Evolutionary conservation across 2,888 invertebrate genomes (phyloP), one percentile per base, ranked within the genome.

Genomic region (Exephanes ischioxanthus): DNA sequence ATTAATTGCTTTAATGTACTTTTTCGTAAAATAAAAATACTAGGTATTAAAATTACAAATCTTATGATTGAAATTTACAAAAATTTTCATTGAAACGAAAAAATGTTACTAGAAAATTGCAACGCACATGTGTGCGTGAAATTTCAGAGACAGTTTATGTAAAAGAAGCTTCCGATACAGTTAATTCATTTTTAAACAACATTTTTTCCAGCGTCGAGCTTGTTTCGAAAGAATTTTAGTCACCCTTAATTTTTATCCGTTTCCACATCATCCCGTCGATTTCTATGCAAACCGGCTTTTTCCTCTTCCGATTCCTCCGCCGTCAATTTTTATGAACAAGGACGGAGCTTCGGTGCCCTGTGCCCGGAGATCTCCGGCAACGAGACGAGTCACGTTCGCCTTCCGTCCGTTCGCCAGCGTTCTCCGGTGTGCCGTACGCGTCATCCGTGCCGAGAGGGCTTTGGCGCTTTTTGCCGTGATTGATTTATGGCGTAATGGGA

Each of bases 401-500:
- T 80, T 77, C 71, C 68, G 76, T 86, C 78, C 68, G 76, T 68
- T 87, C 63, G 14, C 48, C 53, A 68, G 77, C 82, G 70, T 67
- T 81, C 76, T 83, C 83, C 53, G 33, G 76, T 83, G 83, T 77
- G 76, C 80, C 68, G 87, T 71, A 78, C 82, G 86, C 85, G 85
- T 85, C 83, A 85, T 83, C 70, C 83, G 67, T 83, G 85, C 83
- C 82, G 84, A 85, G 79, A 83, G 83, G 80, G 83, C 86, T 88
- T 87, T 78, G 81, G 83, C 73, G 84, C 89, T 92, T 92, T 91
- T 92, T 92, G 89, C 88, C 76, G 85, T 89, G 90, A 93, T 92
- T 93, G 93, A 93, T 93, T 93, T 92, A 93, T 90, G 89, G 88
- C 90, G 88, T 90, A 89, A 90, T 89, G 90, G 89, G 90, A 92